Percentiles rank a stretch among this genome's conserved stretches.
These are phyloP conservation scores for Axea sp. DNA, from an alignment of 2,888 invertebrate species.

Conservation along the genomic window DNA sequence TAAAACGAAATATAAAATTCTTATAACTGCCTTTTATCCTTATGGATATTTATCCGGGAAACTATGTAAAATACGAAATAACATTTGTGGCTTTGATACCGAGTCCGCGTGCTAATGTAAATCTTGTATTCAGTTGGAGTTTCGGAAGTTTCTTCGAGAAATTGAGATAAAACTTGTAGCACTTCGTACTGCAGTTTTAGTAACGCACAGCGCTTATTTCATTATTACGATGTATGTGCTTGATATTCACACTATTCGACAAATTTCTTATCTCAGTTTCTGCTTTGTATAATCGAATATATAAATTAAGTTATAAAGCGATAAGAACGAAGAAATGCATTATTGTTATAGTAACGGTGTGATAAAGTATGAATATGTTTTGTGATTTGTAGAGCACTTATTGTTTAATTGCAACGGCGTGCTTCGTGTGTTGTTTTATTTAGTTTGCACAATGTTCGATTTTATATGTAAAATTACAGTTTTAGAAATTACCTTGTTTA, in stretches of 20 bases:
- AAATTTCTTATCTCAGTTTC: constrained; percentile 43
- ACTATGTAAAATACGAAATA: constrained; percentile 36
- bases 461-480: constrained; percentile 4
- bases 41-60: constrained; percentile 41
- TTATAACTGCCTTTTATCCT: constrained; percentile 29
- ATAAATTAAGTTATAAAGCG: constrained; percentile 32
- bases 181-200: constrained; percentile 48
- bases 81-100: constrained; percentile 49
- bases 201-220: constrained; percentile 37
- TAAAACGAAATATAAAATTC: constrained; percentile 9
- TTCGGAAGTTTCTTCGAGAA: constrained; percentile 52
- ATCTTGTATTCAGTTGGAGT: constrained; percentile 50
- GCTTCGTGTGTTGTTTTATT: constrained; percentile 10
- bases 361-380: constrained; percentile 40
- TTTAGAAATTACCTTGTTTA: constrained; percentile 1
- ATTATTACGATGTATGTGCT: constrained; percentile 33
- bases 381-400: constrained; percentile 23
- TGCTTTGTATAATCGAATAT: constrained; percentile 36
- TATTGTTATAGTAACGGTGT: constrained; percentile 26
- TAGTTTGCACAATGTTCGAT: too few species aligned
- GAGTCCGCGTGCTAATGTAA: constrained; percentile 34
- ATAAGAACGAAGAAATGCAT: constrained; percentile 36
- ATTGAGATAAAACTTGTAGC: constrained; percentile 56
- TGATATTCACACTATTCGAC: constrained; percentile 41
- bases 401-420: constrained; percentile 18